Conservation (phyloP, 2,797 vertebrate genomes). For the Amblyraja radiata region DNA sequence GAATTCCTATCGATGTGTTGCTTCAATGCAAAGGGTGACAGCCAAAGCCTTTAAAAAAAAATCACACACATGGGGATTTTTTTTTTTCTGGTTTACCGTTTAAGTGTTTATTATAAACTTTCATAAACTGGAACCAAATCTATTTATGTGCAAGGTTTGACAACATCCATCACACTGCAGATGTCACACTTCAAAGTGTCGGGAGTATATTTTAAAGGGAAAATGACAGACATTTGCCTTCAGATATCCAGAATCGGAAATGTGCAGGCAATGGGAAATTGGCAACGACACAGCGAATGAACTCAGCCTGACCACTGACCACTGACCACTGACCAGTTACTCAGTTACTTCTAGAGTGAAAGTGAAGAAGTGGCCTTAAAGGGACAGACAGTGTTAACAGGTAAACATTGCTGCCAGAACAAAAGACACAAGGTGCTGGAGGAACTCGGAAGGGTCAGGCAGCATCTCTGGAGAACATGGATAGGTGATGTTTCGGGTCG, state of each 20-base stretch:
- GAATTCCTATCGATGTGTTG: background rate
- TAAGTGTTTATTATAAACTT: slow-evolving; percentile 28
- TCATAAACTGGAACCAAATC: slow-evolving; percentile 16
- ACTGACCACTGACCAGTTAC: too few relatives aligned
- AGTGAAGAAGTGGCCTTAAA: background rate
- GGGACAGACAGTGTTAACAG: background rate
- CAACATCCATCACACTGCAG: slow-evolving; percentile 22
- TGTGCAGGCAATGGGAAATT: background rate
- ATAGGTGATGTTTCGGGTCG: too few relatives aligned
- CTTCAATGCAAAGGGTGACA: background rate
- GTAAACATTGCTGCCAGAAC: background rate
- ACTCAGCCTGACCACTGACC: background rate
- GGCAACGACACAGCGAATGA: background rate
- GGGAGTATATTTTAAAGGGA: background rate
- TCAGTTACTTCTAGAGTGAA: too few relatives aligned
- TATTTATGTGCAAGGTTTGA: slow-evolving; percentile 6
- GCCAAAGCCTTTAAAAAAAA: background rate
- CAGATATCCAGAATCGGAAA: background rate
- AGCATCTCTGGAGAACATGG: too few relatives aligned
- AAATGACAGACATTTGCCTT: background rate
- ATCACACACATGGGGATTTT: background rate
- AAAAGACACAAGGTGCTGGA: too few relatives aligned
- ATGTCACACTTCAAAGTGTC: slow-evolving; percentile 25
- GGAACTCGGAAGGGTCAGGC: too few relatives aligned
- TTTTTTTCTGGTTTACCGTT: background rate